These are phyloP conservation scores for Acanthaster planci DNA, from an alignment of 35 echinoderm and acorn worm species.

Conservation along the genomic window DNA sequence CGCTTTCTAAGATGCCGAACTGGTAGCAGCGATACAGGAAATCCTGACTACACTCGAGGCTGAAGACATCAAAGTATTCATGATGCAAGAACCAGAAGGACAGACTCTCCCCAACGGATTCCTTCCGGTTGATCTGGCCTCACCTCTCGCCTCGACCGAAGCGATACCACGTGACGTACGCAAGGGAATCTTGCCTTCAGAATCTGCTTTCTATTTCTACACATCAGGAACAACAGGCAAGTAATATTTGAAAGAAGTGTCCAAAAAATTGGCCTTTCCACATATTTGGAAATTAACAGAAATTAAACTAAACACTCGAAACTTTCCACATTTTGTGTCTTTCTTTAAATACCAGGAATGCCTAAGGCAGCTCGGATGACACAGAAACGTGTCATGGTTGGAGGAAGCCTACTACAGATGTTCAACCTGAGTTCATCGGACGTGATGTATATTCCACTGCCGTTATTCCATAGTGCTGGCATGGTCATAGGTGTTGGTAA, in stretches of 20 bases:
- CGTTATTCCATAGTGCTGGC: constrained; percentile 71
- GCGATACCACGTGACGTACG: constrained; percentile 6
- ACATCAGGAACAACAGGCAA: constrained; percentile 68
- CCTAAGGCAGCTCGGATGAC: constrained; percentile 56
- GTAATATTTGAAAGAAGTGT: not conserved
- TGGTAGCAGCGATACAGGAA: not conserved
- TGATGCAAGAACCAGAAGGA: not conserved
- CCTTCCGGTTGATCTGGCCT: not conserved
- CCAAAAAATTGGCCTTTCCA: not conserved
- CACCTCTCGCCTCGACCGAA: not conserved
- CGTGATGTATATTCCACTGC: constrained; percentile 59
- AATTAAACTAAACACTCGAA: not conserved
- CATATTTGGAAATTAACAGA: not conserved
- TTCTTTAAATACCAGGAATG: constrained; percentile 45
- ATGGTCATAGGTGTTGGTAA: constrained; percentile 31
- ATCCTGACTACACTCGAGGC: not conserved
- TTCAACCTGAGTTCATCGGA: constrained; percentile 20
- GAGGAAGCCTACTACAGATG: not conserved
- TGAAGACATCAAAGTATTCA: not conserved
- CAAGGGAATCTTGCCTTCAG: not conserved
- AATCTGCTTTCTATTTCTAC: constrained; percentile 44
- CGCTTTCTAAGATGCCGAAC: not conserved
- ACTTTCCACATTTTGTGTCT: not conserved
- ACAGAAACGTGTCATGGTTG: constrained; percentile 7
- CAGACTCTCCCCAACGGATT: not conserved